Evolutionary conservation across 2,888 invertebrate species (phyloP), one percentile per base, ranked within the genome.

Genomic region (Napeogenes sylphis): DNA sequence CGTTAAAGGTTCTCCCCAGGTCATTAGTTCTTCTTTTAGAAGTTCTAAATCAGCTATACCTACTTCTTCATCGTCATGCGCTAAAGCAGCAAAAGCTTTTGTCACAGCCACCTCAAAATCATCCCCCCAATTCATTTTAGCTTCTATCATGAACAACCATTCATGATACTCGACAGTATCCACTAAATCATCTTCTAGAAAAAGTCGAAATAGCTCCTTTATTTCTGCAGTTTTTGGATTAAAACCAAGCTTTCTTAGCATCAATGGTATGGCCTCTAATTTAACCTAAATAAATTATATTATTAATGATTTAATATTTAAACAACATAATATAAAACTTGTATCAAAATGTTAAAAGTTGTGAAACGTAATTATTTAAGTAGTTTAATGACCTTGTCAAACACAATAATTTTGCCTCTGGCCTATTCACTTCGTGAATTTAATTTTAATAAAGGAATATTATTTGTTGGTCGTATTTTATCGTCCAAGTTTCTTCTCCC

Each of bases 71-170:
- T 89, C 86, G 53, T 90, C 90, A 13, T 90, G 84, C 0, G 80
- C 79, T 62, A 90, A 70, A 10, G 80, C 81, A n/a, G 78, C 80
- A 59, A 90, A 82, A 0, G 89, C 87, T 71, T 81, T 80, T 0
- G 78, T 81, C 0, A 90, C 78, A 0, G 71, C 84, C 1, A 72
- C 35, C 66, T 90, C 90, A 35, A 86, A 82, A 53, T 89, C 90
- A 61, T 90, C 90, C 0, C 87, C 88, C 85, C 81, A 83, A 14
- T 64, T 73, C 73, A 87, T 82, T 72, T 90, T 90, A 5, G 83
- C 84, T 74, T 90, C 90, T n/a, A 90, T 80, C 87, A 90, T 90
- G 55, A 82, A 79, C 12, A 83, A 71, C 77, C 79, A 90, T 66
- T 90, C 89, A 63, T 86, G 86, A 21, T 76, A 81, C 62, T 89